A percentile compares a stretch with the other conserved stretches of the same genome.
These are phyloP conservation scores for Clunio marinus DNA, from an alignment of 2,888 invertebrate genomes.

Conservation along the genomic window DNA sequence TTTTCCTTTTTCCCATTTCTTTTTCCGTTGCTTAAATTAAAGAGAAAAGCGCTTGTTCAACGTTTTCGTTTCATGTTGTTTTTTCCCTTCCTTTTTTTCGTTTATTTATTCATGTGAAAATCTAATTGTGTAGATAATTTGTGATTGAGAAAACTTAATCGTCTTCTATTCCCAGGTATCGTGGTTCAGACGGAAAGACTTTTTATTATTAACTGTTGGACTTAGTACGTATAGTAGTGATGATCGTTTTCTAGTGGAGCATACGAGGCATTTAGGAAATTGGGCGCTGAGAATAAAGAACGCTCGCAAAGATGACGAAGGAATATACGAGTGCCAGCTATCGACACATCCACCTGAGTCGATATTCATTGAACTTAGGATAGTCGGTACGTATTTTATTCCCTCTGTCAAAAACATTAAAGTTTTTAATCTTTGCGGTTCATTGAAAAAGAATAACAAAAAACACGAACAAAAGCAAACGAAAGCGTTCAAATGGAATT, in stretches of 20 bases:
- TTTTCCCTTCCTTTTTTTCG: slow-evolving; percentile 2
- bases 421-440: slow-evolving; percentile 20
- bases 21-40: slow-evolving; percentile 4
- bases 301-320: slow-evolving; percentile 50
- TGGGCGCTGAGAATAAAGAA: slow-evolving; percentile 55
- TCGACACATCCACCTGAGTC: slow-evolving; percentile 63
- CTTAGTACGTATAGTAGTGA: slow-evolving; percentile 61
- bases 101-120: slow-evolving; percentile 18
- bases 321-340: slow-evolving; percentile 61
- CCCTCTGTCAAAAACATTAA: neutral
- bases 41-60: neutral
- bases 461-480: too few species aligned
- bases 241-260: slow-evolving; percentile 61
- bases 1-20: slow-evolving; percentile 5
- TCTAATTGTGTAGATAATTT: neutral
- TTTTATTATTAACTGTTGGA: slow-evolving; percentile 59
- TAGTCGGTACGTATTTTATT: slow-evolving; percentile 57
- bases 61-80: too few species aligned
- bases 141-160: neutral
- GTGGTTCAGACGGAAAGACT: slow-evolving; percentile 51
- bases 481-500: slow-evolving; percentile 1
- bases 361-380: slow-evolving; percentile 60
- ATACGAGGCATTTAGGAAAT: slow-evolving; percentile 58
- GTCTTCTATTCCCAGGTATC: slow-evolving; percentile 8
- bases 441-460: neutral